These are phyloP conservation scores for Hydropsyche betteni DNA, from an alignment of 2,888 invertebrate genomes.

Conservation along the genomic window DNA sequence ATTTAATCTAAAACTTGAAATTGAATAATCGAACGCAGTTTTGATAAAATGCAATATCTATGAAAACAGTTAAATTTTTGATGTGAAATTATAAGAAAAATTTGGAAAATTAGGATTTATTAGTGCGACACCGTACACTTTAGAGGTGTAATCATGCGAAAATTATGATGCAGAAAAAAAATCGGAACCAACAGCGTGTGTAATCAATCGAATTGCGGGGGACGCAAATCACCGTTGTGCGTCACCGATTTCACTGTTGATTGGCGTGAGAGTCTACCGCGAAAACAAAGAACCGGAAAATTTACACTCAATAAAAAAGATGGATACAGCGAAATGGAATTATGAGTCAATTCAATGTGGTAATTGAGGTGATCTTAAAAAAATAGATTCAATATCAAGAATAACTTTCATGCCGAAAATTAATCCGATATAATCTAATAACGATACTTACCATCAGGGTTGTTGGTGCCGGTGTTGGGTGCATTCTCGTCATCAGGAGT, in stretches of 20 bases:
- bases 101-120: no score
- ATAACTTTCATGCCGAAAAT: no score
- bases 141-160: slow-evolving; percentile 41
- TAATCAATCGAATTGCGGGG: slow-evolving; percentile 43
- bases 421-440: slow-evolving; percentile 34
- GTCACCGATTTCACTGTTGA: slow-evolving; percentile 22
- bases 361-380: background rate
- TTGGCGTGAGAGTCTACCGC: slow-evolving; percentile 11
- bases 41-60: no score
- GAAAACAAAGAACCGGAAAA: background rate
- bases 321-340: background rate
- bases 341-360: background rate
- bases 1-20: no score
- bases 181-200: slow-evolving; percentile 43
- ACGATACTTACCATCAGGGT: slow-evolving; percentile 82
- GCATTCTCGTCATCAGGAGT: slow-evolving; percentile 84
- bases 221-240: slow-evolving; percentile 24
- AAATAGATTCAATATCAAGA: background rate
- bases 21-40: no score
- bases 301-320: background rate
- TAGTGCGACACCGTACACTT: slow-evolving; percentile 27
- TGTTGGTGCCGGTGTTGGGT: slow-evolving; percentile 79
- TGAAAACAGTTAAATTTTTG: no score
- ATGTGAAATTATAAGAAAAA: no score
- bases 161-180: slow-evolving; percentile 26